Percentiles rank a stretch among this genome's conserved stretches.
These are phyloP conservation scores for Microctenopoma steveboyesi DNA, from an alignment of 2,797 vertebrate species.

Conservation along the genomic window DNA sequence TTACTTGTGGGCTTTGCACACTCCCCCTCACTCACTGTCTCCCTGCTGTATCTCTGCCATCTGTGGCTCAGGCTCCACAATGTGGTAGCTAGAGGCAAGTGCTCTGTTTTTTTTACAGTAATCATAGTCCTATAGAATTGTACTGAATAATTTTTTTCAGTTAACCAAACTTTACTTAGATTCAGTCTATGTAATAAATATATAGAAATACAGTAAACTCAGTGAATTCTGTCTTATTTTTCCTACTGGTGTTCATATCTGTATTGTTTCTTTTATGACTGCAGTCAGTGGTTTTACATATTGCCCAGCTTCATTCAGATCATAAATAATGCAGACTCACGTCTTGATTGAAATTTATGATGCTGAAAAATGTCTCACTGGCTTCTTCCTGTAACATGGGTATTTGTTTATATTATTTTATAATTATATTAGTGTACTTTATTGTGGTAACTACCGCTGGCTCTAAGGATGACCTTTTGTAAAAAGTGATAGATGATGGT, in stretches of 20 bases:
- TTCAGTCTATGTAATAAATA: not conserved
- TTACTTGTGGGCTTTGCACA: slow-evolving; percentile 40
- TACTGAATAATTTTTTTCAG: too few species aligned
- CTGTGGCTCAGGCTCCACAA: slow-evolving; percentile 60
- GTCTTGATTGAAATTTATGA: slow-evolving; percentile 12
- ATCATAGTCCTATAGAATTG: too few species aligned
- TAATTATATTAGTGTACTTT: slow-evolving; percentile 32
- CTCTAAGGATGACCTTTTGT: slow-evolving; percentile 51
- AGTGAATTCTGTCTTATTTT: slow-evolving; percentile 15
- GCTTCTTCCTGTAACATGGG: slow-evolving; percentile 11
- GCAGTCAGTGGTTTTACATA: slow-evolving; percentile 15
- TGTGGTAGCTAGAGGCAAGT: slow-evolving; percentile 57
- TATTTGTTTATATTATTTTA: slow-evolving; percentile 17
- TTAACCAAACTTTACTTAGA: not conserved
- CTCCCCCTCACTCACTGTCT: slow-evolving; percentile 13
- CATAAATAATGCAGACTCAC: slow-evolving; percentile 46
- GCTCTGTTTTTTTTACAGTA: slow-evolving; percentile 16
- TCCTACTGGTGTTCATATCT: not conserved
- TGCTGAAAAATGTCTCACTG: slow-evolving; percentile 12
- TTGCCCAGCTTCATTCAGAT: slow-evolving; percentile 20
- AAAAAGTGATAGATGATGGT: slow-evolving; percentile 40
- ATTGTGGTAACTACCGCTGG: slow-evolving; percentile 16
- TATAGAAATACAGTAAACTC: not conserved
- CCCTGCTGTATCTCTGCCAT: slow-evolving; percentile 15
- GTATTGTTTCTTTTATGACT: slow-evolving; percentile 24